Evolutionary conservation across 2,113 vertebrate genomes (phyloP).

Genomic region (Ailurus styani): DNA sequence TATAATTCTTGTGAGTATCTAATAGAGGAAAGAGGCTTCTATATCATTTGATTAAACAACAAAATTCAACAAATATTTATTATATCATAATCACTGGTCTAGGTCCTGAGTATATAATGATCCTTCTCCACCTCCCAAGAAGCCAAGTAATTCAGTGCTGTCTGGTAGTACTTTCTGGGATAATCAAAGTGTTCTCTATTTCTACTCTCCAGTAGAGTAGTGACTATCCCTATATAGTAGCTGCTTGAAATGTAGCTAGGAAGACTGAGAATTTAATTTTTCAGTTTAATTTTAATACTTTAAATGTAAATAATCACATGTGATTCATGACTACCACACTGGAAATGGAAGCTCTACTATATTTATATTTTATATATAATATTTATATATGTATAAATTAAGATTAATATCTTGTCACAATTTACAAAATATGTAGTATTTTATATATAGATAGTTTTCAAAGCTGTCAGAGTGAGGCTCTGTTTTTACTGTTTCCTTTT

Average conservation of each 20-base stretch:
- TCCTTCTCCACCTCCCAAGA: not conserved
- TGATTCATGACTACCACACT: not conserved
- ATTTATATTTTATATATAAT: not conserved
- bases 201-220: not conserved
- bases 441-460: not conserved
- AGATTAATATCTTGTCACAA: not conserved
- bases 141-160: not conserved
- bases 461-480: not conserved
- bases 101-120: not conserved
- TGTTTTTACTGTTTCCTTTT: not conserved
- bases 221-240: not conserved
- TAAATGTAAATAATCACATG: not conserved
- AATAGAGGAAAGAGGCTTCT: not conserved
- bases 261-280: slow-evolving; percentile 1
- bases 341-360: not conserved
- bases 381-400: not conserved
- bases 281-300: not conserved
- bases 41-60: not conserved
- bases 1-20: not conserved
- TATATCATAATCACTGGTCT: not conserved
- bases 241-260: not conserved
- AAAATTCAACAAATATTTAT: not conserved
- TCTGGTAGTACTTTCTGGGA: not conserved
- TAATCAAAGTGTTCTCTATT: not conserved
- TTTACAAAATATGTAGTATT: not conserved